A percentile compares a stretch with the other conserved stretches of the same genome.
These are phyloP conservation scores for Pristionchus mayeri DNA, from an alignment of 2,888 invertebrate genomes.

Conservation along the genomic window DNA sequence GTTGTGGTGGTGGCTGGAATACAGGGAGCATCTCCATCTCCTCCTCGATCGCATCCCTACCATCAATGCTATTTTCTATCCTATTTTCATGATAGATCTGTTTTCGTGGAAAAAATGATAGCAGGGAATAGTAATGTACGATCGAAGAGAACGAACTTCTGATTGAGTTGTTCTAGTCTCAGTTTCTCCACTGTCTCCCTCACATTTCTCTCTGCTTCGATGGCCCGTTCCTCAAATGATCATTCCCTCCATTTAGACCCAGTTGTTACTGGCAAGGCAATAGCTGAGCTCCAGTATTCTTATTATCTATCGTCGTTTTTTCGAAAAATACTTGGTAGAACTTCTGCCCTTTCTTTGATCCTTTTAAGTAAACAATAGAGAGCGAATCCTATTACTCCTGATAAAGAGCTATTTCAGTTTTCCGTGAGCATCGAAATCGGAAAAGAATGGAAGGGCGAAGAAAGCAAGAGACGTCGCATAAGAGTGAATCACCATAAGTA, in stretches of 20 bases:
- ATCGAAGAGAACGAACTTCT: background rate
- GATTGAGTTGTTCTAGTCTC: conserved; percentile 79
- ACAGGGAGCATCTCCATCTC: conserved; percentile 41
- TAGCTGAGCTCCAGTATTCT: too few relatives aligned
- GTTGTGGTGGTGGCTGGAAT: background rate
- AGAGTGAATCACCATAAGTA: conserved; percentile 80
- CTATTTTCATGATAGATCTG: background rate
- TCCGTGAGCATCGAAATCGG: too few relatives aligned
- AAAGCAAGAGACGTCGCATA: too few relatives aligned
- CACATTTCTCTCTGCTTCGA: conserved; percentile 79
- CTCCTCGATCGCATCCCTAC: conserved; percentile 23
- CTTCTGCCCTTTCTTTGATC: background rate
- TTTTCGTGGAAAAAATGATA: background rate
- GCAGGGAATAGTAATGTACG: background rate
- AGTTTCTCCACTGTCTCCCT: conserved; percentile 81
- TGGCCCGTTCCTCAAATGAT: conserved; percentile 50
- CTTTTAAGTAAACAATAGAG: too few relatives aligned
- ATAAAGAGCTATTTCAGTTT: too few relatives aligned
- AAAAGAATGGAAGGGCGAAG: too few relatives aligned
- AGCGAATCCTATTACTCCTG: too few relatives aligned
- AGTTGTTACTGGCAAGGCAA: too few relatives aligned
- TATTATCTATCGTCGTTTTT: background rate
- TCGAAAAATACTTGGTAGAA: background rate
- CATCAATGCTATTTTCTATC: background rate
- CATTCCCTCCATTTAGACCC: too few relatives aligned